Evolutionary conservation across 2,113 vertebrate species (phyloP).

Genomic region (Chaenogobius annularis): DNA sequence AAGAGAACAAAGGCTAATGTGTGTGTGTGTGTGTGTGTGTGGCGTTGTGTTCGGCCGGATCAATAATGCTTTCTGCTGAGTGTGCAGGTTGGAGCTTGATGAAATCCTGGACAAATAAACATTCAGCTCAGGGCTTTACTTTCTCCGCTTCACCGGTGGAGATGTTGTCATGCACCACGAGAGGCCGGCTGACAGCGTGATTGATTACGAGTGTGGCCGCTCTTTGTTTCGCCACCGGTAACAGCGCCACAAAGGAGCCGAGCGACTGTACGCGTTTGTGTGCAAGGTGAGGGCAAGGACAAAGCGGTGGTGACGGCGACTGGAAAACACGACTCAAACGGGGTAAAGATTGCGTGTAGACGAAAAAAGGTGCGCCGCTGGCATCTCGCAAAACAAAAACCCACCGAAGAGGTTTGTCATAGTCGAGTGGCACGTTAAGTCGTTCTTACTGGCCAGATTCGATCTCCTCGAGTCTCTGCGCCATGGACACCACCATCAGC

Average conservation of each 20-base stretch:
- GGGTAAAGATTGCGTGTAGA: background rate
- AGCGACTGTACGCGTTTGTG: constrained; percentile 4
- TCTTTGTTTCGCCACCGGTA: constrained; percentile 63
- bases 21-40: constrained; percentile 2
- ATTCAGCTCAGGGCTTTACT: constrained; percentile 39
- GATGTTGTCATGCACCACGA: constrained; percentile 28
- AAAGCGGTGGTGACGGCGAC: constrained; percentile 13
- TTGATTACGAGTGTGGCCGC: constrained; percentile 61
- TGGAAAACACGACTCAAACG: constrained; percentile 1
- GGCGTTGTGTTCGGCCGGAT: constrained; percentile 50
- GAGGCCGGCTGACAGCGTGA: constrained; percentile 59
- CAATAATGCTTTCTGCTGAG: constrained; percentile 63
- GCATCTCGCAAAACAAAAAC: constrained; percentile 6
- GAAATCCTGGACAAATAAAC: constrained; percentile 62
- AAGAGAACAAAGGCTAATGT: constrained; percentile 48
- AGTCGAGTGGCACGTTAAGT: constrained; percentile 15
- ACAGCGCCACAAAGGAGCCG: constrained; percentile 48
- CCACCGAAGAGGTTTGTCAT: constrained; percentile 13
- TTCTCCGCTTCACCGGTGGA: constrained; percentile 11
- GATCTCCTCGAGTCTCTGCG: constrained; percentile 67
- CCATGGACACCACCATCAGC: constrained; percentile 70
- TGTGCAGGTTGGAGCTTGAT: constrained; percentile 53
- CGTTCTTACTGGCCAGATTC: constrained; percentile 50
- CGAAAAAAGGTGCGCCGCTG: background rate
- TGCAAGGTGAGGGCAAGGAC: constrained; percentile 37